These are phyloP conservation scores for Alloplasta piceator DNA, from an alignment of 2,888 invertebrate species.

Conservation along the genomic window DNA sequence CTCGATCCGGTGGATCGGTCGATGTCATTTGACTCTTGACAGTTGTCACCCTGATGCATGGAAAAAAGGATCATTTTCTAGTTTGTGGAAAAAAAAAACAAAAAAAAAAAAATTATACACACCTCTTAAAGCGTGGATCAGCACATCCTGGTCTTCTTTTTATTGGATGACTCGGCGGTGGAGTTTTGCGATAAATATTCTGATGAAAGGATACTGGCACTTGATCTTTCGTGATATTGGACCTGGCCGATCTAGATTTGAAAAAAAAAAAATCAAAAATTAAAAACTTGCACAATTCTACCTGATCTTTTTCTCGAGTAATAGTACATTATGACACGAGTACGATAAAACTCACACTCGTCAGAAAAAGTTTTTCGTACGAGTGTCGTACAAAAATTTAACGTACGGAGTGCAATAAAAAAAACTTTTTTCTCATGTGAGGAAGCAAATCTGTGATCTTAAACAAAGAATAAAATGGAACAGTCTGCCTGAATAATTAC, in stretches of 20 bases:
- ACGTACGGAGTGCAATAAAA: too few species aligned
- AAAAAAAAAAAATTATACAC: slow-evolving; percentile 25
- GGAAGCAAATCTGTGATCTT: too few species aligned
- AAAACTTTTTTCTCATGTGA: slow-evolving; percentile 20
- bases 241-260: slow-evolving; percentile 24
- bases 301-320: not conserved
- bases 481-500: not conserved
- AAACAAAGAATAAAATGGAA: too few species aligned
- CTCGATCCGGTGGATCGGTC: slow-evolving; percentile 59
- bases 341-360: too few species aligned
- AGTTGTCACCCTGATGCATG: slow-evolving; percentile 62
- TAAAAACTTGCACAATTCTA: too few species aligned
- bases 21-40: slow-evolving; percentile 70
- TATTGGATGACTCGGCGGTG: slow-evolving; percentile 52
- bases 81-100: not conserved
- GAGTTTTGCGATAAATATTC: slow-evolving; percentile 53
- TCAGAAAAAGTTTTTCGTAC: too few species aligned
- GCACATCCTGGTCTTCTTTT: slow-evolving; percentile 73
- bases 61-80: slow-evolving; percentile 11
- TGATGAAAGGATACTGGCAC: slow-evolving; percentile 33
- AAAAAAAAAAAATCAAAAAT: too few species aligned
- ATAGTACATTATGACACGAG: too few species aligned
- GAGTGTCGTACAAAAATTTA: too few species aligned
- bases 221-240: slow-evolving; percentile 44
- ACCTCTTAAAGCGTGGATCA: slow-evolving; percentile 80